phyloP scores from a whole-genome alignment of 2,113 vertebrate species.

The Eira barbara region DNA sequence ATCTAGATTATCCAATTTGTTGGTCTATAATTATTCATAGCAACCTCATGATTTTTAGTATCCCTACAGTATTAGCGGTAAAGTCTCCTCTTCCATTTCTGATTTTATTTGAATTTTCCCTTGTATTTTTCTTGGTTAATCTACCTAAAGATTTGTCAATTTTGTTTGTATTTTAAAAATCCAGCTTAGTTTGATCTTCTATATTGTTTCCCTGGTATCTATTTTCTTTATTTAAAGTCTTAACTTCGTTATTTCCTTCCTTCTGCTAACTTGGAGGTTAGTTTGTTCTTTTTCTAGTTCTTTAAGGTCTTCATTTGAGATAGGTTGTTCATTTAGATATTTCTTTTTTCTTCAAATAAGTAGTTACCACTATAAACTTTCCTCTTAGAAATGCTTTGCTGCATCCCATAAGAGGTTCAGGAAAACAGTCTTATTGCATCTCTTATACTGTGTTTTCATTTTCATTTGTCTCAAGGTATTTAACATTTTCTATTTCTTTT shows the following conservation, averaged over 20 bases:
- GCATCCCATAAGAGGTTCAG: neutral
- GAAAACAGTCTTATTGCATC: neutral
- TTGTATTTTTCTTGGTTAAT: neutral
- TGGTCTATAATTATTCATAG: neutral
- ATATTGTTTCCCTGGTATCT: neutral
- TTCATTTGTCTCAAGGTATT: neutral
- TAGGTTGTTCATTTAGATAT: neutral
- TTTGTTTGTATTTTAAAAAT: neutral
- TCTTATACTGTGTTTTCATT: neutral
- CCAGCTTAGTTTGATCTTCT: neutral
- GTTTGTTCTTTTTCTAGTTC: neutral
- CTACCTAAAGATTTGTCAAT: neutral
- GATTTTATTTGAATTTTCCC: neutral
- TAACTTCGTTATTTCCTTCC: neutral
- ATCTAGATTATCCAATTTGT: neutral
- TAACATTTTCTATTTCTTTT: neutral
- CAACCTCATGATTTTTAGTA: neutral
- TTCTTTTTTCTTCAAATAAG: neutral
- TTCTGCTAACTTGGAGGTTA: neutral
- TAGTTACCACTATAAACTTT: neutral
- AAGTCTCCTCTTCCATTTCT: neutral
- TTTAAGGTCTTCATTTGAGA: neutral
- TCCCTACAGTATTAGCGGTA: neutral
- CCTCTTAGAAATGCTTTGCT: neutral
- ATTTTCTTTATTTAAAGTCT: neutral